phyloP scores from a whole-genome alignment of 2,888 invertebrate species.

The Eurois occulta region DNA sequence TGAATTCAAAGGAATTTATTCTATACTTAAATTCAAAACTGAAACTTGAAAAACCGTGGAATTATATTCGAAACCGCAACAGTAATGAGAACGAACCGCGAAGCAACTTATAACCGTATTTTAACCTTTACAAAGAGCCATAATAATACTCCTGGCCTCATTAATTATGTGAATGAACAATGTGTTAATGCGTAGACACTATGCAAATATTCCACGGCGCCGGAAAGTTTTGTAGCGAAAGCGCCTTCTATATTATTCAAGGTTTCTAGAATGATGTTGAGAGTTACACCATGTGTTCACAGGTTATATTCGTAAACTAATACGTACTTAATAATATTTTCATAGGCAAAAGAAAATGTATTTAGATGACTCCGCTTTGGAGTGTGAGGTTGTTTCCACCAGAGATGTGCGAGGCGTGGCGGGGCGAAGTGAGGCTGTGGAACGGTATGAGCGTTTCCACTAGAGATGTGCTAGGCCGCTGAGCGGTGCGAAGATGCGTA shows the following conservation, averaged over 20 bases:
- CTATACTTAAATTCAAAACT: neutral
- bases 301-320: too few species aligned
- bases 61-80: neutral
- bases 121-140: neutral
- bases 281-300: neutral
- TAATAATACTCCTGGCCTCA: conserved; percentile 6
- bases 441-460: too few species aligned
- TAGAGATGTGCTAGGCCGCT: too few species aligned
- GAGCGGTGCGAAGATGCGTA: too few species aligned
- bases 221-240: neutral
- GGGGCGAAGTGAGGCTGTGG: too few species aligned
- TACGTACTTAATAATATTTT: too few species aligned
- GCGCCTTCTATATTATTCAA: neutral
- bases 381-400: too few species aligned
- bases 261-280: neutral
- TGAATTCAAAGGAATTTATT: neutral
- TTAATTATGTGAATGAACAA: conserved; percentile 45
- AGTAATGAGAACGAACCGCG: conserved; percentile 7
- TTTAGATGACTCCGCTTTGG: too few species aligned
- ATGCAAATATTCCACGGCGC: conserved; percentile 42
- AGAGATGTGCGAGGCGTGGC: too few species aligned
- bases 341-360: too few species aligned
- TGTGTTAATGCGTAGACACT: conserved; percentile 13
- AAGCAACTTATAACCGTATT: neutral
- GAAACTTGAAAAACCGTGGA: neutral